Base-by-base conservation (phyloP, 2,888 invertebrate species). In the Drosophila putrida region DNA sequence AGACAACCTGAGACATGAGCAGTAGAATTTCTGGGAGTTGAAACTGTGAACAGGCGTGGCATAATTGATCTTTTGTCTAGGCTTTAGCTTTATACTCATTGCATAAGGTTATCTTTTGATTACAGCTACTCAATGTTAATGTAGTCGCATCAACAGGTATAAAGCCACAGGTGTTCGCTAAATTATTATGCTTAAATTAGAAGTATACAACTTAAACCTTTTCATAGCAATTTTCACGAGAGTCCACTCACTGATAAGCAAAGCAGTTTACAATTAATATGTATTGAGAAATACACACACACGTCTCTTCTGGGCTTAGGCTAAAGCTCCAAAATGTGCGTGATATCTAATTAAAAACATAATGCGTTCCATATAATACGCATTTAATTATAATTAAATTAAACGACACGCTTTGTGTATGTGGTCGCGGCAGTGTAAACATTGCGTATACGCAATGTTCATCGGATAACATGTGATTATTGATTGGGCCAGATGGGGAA, bases 241-340 rank as follows among this genome's bases (percentile, higher is more conserved):
- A 46, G 10, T 38, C n/a, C 39, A 43, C 13, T 25, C 36, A 54
- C 43, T 75, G 62, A 59, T 69, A 69, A 61, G 50, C 59, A 55
- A 75, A 80, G n/a, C 71, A 61, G 72, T 74, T 62, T 58, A 35
- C 66, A 71, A 78, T 73, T 65, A 35, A 75, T 66, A 61, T 6
- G 65, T 71, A 66, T 53, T 10, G 27, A 15, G 4, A 6, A 28
- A 51, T 20, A 41, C 20, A 11, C 20, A 41, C 8, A 6, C 8
- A n/a, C 6, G 11, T 2, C 20, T 1, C 20, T 3, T 20, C 3
- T 1, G 20, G 20, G 20, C 25, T 2, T 15, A n/a, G 41, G 15
- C 13, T n/a, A 43, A 58, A 46, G 36, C 43, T 10, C 44, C 47
- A 58, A 59, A 71, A 49, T 82, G 59, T 82, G 75, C 60, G 65